phyloP scores from a whole-genome alignment of 53 echinoderm and acorn worm species.

The Hippasteria phrygiana region DNA sequence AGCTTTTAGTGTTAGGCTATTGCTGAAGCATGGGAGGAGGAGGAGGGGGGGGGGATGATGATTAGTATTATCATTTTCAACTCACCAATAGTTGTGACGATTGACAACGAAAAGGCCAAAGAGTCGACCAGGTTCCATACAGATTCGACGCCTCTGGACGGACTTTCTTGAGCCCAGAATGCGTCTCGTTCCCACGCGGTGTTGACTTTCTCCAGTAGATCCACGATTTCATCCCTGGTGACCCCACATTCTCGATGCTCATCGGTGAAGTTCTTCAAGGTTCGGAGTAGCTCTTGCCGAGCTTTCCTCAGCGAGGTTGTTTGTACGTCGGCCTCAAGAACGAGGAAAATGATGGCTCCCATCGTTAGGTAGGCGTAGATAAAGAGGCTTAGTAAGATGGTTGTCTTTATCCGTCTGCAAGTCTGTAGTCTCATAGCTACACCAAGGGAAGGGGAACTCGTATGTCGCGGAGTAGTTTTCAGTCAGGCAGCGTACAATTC shows the following conservation, averaged over 20 bases:
- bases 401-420: not conserved
- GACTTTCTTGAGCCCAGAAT: not conserved
- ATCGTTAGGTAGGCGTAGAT: conserved; percentile 52
- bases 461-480: too few species aligned
- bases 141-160: not conserved
- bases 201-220: conserved; percentile 20
- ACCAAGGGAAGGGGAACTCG: too few species aligned
- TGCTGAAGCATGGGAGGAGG: too few species aligned
- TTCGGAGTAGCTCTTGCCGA: conserved; percentile 15
- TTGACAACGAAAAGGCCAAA: conserved; percentile 62
- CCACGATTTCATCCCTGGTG: not conserved
- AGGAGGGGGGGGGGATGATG: too few species aligned
- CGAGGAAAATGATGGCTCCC: conserved; percentile 62
- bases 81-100: conserved; percentile 74
- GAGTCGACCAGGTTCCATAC: conserved; percentile 74
- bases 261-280: conserved; percentile 41
- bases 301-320: not conserved
- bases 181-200: conserved; percentile 37
- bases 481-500: too few species aligned
- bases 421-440: not conserved
- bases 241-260: conserved; percentile 35
- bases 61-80: not conserved
- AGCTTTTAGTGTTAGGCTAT: too few species aligned
- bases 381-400: conserved; percentile 5
- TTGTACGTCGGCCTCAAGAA: conserved; percentile 25